These are phyloP conservation scores for Anastrepha obliqua DNA, from an alignment of 1,140 invertebrate genomes.

Conservation along the genomic window DNA sequence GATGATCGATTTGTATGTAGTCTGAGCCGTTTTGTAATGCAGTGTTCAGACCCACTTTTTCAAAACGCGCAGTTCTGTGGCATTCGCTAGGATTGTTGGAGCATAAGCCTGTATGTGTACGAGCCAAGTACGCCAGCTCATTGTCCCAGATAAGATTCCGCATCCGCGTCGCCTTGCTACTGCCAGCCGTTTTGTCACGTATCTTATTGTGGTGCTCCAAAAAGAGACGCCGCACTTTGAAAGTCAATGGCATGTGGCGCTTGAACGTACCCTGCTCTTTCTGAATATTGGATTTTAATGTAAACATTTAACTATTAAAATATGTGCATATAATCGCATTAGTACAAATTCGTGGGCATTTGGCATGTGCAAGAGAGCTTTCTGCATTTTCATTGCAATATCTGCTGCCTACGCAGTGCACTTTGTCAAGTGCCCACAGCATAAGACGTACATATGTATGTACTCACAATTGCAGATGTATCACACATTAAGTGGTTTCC, in stretches of 20 bases:
- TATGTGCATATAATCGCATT: no score
- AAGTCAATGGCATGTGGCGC: constrained; percentile 49
- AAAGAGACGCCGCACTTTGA: not conserved
- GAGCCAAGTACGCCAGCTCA: constrained; percentile 63
- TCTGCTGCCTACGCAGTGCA: no score
- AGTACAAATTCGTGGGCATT: no score
- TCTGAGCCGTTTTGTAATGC: not conserved
- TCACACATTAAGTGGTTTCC: constrained; percentile 39
- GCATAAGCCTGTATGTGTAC: constrained; percentile 58
- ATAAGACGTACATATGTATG: not conserved
- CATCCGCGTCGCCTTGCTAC: constrained; percentile 61
- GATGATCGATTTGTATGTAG: not conserved
- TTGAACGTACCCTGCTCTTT: constrained; percentile 6
- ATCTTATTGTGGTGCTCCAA: constrained; percentile 45
- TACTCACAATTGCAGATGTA: constrained; percentile 8
- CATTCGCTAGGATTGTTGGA: constrained; percentile 4
- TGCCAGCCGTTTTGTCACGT: constrained; percentile 49
- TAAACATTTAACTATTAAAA: no score
- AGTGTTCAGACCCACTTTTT: constrained; percentile 45
- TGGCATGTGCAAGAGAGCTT: no score
- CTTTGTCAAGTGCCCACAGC: no score
- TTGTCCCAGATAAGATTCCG: constrained; percentile 64
- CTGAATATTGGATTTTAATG: not conserved
- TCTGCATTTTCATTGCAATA: no score
- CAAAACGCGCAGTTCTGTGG: constrained; percentile 51